Percentiles rank a stretch among this genome's conserved stretches.
phyloP scores from a whole-genome alignment of 1,140 invertebrate species.

The Hyphantria cunea region DNA sequence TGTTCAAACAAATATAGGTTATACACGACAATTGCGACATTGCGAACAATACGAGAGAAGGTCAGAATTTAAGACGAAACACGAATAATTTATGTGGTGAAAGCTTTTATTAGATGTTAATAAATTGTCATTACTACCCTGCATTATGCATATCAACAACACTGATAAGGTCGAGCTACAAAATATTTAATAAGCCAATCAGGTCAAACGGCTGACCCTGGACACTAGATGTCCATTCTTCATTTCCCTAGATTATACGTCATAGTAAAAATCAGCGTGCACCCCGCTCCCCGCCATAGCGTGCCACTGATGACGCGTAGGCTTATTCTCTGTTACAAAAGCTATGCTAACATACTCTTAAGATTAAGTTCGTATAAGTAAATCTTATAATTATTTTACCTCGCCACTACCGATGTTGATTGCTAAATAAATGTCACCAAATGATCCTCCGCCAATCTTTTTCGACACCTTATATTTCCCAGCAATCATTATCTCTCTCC shows the following conservation, averaged over 20 bases:
- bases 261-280: conserved; percentile 37
- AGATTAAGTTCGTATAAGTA: background rate
- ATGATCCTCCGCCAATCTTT: conserved; percentile 98
- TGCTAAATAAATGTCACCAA: conserved; percentile 98
- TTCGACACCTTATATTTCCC: conserved; percentile 96
- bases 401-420: conserved; percentile 98
- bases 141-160: too few species aligned
- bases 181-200: too few species aligned
- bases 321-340: conserved; percentile 28
- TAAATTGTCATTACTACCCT: background rate
- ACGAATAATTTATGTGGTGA: conserved; percentile 9
- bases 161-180: too few species aligned
- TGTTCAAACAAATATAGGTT: too few species aligned
- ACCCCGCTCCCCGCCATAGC: conserved; percentile 29
- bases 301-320: conserved; percentile 33
- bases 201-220: conserved; percentile 17
- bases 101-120: conserved; percentile 14
- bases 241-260: conserved; percentile 32
- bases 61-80: conserved; percentile 2
- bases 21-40: background rate
- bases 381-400: conserved; percentile 75
- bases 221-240: conserved; percentile 24
- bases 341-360: conserved; percentile 3
- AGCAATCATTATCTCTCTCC: conserved; percentile 83
- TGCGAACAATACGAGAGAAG: background rate